Evolutionary conservation across 2,113 vertebrate species (phyloP).

Genomic region (Aleadryas rufinucha): DNA sequence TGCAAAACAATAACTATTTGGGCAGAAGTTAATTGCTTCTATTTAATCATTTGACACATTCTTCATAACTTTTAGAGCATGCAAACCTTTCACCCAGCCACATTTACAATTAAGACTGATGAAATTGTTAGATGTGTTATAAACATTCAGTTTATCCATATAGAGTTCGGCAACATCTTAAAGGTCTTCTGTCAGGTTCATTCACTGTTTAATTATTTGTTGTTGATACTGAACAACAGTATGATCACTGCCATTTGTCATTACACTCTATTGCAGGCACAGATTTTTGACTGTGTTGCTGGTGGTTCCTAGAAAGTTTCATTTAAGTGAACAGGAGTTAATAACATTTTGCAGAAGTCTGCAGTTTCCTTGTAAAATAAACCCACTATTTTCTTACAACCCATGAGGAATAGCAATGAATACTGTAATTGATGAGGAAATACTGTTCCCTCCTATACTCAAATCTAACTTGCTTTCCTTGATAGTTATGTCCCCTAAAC

Average conservation of each 20-base stretch:
- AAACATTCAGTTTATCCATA: constrained; percentile 79
- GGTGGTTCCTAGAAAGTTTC: neutral
- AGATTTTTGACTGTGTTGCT: constrained; percentile 18
- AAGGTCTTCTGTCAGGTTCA: constrained; percentile 81
- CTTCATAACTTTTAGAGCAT: constrained; percentile 68
- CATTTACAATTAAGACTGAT: constrained; percentile 80
- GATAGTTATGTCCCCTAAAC: neutral
- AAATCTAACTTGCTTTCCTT: neutral
- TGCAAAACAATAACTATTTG: constrained; percentile 66
- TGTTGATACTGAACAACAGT: constrained; percentile 64
- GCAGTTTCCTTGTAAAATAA: neutral
- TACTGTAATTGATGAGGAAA: neutral
- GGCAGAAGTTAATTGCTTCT: constrained; percentile 67
- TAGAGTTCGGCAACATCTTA: constrained; percentile 75
- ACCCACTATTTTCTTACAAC: neutral
- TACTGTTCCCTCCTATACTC: neutral
- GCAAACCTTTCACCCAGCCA: constrained; percentile 57
- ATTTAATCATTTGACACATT: constrained; percentile 68
- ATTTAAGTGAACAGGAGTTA: constrained; percentile 2
- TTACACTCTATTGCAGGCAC: constrained; percentile 5
- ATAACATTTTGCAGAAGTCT: neutral
- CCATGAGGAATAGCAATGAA: neutral
- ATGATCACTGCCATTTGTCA: constrained; percentile 60
- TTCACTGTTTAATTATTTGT: constrained; percentile 75
- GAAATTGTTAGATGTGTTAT: constrained; percentile 77